Percentiles rank a stretch among this genome's conserved stretches.
Conservation (phyloP, 2,113 vertebrate species). For the Leptocoma aspasia region DNA sequence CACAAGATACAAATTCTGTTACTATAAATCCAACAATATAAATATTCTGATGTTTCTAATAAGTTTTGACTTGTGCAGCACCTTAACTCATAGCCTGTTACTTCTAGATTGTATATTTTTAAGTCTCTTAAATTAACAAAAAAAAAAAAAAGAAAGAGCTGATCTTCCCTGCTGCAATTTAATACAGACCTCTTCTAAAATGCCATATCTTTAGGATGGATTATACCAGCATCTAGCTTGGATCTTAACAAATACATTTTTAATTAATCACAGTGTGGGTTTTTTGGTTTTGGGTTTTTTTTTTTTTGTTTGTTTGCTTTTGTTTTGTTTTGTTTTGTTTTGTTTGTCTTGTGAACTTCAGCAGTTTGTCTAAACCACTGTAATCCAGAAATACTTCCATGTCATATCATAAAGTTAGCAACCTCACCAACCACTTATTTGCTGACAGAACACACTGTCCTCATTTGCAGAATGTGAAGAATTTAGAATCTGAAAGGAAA, state of each 20-base stretch:
- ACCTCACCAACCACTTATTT: not conserved
- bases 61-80: not conserved
- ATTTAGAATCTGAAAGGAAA: not conserved
- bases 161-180: not conserved
- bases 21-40: not conserved
- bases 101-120: not conserved
- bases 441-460: conserved; percentile 6
- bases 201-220: not conserved
- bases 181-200: not conserved
- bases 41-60: not conserved
- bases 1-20: not conserved
- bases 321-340: too few species aligned
- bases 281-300: too few species aligned
- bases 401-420: not conserved
- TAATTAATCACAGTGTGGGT: not conserved
- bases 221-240: not conserved
- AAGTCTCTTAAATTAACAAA: not conserved
- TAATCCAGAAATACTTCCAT: conserved; percentile 1
- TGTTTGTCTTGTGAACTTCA: not conserved
- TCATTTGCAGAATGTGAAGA: not conserved
- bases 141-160: not conserved
- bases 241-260: not conserved
- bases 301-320: too few species aligned
- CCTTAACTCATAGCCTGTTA: not conserved
- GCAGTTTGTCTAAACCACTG: not conserved